Evolutionary conservation across 2,888 invertebrate species (phyloP), one percentile per base, ranked within the genome.

Genomic region (Andrena fulva): DNA sequence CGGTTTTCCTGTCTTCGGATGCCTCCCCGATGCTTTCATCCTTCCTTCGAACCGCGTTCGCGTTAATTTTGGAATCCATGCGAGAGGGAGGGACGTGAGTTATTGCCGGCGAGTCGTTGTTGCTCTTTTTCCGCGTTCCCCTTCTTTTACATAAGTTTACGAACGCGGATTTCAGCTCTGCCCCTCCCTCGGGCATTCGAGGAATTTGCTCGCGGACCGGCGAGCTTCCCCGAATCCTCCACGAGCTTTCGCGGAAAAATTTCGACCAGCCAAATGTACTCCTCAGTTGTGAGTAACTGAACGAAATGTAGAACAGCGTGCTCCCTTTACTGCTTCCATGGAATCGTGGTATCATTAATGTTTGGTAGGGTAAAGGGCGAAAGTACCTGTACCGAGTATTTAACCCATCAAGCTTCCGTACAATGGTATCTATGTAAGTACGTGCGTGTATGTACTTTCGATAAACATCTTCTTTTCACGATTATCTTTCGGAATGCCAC

Each of bases 1-100:
- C 50, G 50, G 0, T 50, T 50, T 48, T 59, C 79, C 35, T 62
- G 60, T 16, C 54, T 67, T 60, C 54, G 29, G 29, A 16, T 48
- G 33, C n/a, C 56, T 48, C 77, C 27, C 20, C 33, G 48, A 20
- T 29, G 78, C 67, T 68, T 80, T 63, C 77, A 42, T 71, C 79
- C 52, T 71, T 31, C 48, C 67, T 56, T 67, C 33, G 48, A 20
- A 56, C 56, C 27, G 24, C 42, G 42, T 42, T 27, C 56, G 29
- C 52, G 79, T 78, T 78, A 80, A 78, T 68, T 72, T 80, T 79
- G 63, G 80, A 78, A 52, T 48, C 29, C 59, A 2, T 27, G 33
- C 29, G 8, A 20, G 20, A 29, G 56, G 35, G 27, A 12, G 31
- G 16, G 16, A 16, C 16, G n/a, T 29, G 35, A 79, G 63, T 79